Conservation (phyloP, 2,888 invertebrate genomes). For the Pachycephus smyrnensis region DNA sequence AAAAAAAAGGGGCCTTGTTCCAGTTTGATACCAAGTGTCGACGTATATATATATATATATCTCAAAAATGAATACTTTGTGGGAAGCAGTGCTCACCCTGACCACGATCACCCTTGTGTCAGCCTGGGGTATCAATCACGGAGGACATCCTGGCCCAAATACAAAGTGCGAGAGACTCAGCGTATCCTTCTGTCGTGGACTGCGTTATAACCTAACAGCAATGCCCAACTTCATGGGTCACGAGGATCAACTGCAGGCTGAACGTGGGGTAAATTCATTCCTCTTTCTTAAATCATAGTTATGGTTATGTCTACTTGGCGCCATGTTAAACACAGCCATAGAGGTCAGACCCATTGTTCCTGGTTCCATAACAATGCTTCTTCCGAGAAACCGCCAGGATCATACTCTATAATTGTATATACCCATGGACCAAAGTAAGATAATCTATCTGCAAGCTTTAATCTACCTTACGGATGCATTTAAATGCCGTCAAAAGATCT, state of each 20-base stretch:
- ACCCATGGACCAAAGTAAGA: no score
- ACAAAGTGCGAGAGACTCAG: slow-evolving; percentile 82
- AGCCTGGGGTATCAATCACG: slow-evolving; percentile 66
- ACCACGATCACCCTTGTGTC: slow-evolving; percentile 33
- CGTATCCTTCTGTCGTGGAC: slow-evolving; percentile 82
- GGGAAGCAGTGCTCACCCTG: slow-evolving; percentile 55
- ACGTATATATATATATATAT: not conserved
- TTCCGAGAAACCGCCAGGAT: no score
- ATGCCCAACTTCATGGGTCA: slow-evolving; percentile 91
- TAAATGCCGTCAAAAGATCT: no score
- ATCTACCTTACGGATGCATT: no score
- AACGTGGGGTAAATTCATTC: slow-evolving; percentile 75
- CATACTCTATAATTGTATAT: no score
- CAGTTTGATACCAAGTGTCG: not conserved
- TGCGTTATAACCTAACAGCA: slow-evolving; percentile 87
- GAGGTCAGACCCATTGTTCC: no score
- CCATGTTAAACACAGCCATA: no score
- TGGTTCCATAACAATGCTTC: no score
- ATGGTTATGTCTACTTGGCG: not conserved
- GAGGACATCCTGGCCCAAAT: slow-evolving; percentile 62
- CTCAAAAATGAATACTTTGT: slow-evolving; percentile 36
- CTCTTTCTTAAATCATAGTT: not conserved
- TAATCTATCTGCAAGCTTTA: no score
- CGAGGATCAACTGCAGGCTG: slow-evolving; percentile 83
- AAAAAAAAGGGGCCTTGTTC: not conserved